phyloP scores from a whole-genome alignment of 2,797 vertebrate species.

The Sebastes kiyomatsui region DNA sequence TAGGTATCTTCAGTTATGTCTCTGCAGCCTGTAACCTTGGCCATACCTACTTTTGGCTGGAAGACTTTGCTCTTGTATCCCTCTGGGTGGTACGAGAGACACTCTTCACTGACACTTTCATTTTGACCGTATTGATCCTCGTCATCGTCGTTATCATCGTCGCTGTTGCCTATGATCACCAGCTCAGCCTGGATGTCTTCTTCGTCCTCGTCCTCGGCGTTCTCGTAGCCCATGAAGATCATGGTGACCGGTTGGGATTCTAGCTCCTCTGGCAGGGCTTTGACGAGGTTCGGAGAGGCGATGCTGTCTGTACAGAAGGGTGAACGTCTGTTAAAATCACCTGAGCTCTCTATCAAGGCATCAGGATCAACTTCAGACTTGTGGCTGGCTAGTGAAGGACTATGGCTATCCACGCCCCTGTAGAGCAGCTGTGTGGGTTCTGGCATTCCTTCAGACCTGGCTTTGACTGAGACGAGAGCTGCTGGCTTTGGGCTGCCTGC shows the following conservation, averaged over 20 bases:
- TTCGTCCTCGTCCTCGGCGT: constrained; percentile 83
- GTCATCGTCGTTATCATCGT: constrained; percentile 61
- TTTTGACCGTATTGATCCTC: neutral
- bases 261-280: constrained; percentile 76
- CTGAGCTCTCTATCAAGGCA: neutral
- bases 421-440: constrained; percentile 36
- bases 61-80: constrained; percentile 87
- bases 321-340: constrained; percentile 12
- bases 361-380: constrained; percentile 32
- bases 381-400: constrained; percentile 24
- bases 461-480: constrained; percentile 50
- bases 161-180: constrained; percentile 86
- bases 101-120: constrained; percentile 48
- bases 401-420: constrained; percentile 44
- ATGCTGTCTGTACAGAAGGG: constrained; percentile 70
- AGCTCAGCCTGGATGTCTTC: constrained; percentile 90
- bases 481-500: constrained; percentile 33
- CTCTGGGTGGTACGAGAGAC: constrained; percentile 84
- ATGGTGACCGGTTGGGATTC: constrained; percentile 89
- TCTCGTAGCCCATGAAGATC: constrained; percentile 97
- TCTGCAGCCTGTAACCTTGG: constrained; percentile 66
- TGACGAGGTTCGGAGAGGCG: constrained; percentile 70
- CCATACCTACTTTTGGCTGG: constrained; percentile 75
- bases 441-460: constrained; percentile 42
- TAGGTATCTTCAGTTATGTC: constrained; percentile 57